Evolutionary conservation across 2,113 vertebrate species (phyloP).

Genomic region (Symphodus melops): DNA sequence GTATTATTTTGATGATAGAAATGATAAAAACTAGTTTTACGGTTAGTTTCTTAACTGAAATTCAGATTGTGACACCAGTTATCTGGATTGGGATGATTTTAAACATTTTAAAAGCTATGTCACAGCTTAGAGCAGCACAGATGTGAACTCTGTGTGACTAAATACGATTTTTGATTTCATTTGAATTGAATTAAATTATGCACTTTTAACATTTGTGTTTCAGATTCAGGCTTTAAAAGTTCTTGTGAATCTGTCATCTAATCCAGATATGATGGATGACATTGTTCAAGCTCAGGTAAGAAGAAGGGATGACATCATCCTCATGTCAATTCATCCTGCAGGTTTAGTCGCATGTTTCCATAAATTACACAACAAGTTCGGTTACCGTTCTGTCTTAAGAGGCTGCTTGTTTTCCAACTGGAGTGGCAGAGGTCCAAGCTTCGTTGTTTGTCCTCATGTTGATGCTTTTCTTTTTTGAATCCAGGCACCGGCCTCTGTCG

Average conservation of each 20-base stretch:
- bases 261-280: conserved; percentile 88
- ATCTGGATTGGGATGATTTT: background rate
- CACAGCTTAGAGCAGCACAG: background rate
- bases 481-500: conserved; percentile 87
- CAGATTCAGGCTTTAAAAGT: conserved; percentile 93
- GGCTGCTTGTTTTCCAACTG: background rate
- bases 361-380: background rate
- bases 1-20: too few relatives aligned
- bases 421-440: background rate
- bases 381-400: background rate
- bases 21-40: background rate
- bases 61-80: too few relatives aligned
- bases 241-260: conserved; percentile 94
- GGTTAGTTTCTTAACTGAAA: background rate
- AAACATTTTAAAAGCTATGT: background rate
- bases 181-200: too few relatives aligned
- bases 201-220: conserved; percentile 56
- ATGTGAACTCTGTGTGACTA: too few relatives aligned
- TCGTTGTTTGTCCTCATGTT: background rate
- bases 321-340: background rate
- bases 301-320: background rate
- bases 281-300: conserved; percentile 90
- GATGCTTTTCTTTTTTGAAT: conserved; percentile 2
- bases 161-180: too few relatives aligned
- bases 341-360: conserved; percentile 1